Percentiles rank a stretch among this genome's conserved stretches.
phyloP scores from a whole-genome alignment of 2,113 vertebrate species.

The Alethe diademata region DNA sequence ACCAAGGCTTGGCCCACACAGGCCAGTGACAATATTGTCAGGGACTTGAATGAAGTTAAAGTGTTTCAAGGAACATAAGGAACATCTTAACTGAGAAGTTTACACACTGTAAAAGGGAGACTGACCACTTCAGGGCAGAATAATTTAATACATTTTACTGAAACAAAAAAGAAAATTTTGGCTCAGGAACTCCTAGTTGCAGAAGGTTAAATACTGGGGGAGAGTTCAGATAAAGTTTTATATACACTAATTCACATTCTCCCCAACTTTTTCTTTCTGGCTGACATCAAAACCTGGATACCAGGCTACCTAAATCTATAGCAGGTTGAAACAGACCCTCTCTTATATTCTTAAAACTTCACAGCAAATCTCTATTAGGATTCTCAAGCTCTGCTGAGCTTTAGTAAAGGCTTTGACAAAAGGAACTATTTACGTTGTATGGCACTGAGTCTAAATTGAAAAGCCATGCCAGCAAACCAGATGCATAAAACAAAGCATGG shows the following conservation, averaged over 20 bases:
- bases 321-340: background rate
- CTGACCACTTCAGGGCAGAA: background rate
- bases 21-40: background rate
- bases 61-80: background rate
- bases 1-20: background rate
- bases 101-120: background rate
- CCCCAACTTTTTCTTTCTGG: background rate
- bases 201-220: background rate
- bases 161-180: background rate
- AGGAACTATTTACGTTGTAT: background rate
- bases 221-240: background rate
- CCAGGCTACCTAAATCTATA: background rate
- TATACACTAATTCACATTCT: background rate
- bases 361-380: background rate
- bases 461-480: background rate
- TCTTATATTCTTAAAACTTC: background rate
- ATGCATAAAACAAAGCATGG: background rate
- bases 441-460: background rate
- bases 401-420: background rate
- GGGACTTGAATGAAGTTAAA: background rate
- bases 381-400: background rate
- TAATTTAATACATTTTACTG: background rate
- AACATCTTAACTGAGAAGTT: background rate
- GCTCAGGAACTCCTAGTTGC: background rate
- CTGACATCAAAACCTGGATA: background rate